These are phyloP conservation scores for Phania funesta DNA, from an alignment of 2,888 invertebrate species.

Conservation along the genomic window DNA sequence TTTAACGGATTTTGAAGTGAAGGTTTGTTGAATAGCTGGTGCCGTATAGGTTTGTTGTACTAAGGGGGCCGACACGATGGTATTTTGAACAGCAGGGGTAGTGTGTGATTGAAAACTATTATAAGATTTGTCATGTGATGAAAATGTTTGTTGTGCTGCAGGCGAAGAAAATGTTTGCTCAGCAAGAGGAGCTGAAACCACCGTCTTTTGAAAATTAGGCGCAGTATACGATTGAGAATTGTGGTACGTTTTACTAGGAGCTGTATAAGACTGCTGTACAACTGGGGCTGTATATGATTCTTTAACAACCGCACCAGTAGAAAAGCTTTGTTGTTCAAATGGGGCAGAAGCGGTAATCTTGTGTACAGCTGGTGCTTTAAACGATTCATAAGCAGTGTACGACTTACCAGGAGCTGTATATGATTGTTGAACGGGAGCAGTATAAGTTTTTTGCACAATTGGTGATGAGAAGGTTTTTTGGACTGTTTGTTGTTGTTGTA, in stretches of 20 bases:
- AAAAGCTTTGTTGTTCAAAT: slow-evolving; percentile 21
- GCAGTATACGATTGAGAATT: slow-evolving; percentile 38
- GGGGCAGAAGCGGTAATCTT: slow-evolving; percentile 21
- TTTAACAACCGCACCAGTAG: not conserved
- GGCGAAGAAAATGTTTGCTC: slow-evolving; percentile 19
- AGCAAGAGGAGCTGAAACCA: slow-evolving; percentile 18
- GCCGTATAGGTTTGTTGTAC: slow-evolving; percentile 17
- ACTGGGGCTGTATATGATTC: slow-evolving; percentile 25
- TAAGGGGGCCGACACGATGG: not conserved
- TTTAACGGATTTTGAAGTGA: slow-evolving; percentile 20
- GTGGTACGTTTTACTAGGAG: slow-evolving; percentile 23
- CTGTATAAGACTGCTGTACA: slow-evolving; percentile 30
- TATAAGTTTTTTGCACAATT: slow-evolving; percentile 41
- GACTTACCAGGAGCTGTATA: slow-evolving; percentile 47
- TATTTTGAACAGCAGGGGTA: slow-evolving; percentile 10
- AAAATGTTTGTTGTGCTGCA: slow-evolving; percentile 6
- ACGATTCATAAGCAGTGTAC: slow-evolving; percentile 22
- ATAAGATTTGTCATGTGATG: slow-evolving; percentile 30
- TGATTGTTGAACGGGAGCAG: slow-evolving; percentile 45
- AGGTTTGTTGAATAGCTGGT: slow-evolving; percentile 20
- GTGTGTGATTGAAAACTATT: slow-evolving; percentile 35
- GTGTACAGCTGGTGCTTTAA: slow-evolving; percentile 36
- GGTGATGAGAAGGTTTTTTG: slow-evolving; percentile 41
- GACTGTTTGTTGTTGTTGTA: slow-evolving; percentile 12
- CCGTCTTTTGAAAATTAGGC: slow-evolving; percentile 31